phyloP scores from a whole-genome alignment of 2,888 invertebrate genomes.

The Salticus scenicus region DNA sequence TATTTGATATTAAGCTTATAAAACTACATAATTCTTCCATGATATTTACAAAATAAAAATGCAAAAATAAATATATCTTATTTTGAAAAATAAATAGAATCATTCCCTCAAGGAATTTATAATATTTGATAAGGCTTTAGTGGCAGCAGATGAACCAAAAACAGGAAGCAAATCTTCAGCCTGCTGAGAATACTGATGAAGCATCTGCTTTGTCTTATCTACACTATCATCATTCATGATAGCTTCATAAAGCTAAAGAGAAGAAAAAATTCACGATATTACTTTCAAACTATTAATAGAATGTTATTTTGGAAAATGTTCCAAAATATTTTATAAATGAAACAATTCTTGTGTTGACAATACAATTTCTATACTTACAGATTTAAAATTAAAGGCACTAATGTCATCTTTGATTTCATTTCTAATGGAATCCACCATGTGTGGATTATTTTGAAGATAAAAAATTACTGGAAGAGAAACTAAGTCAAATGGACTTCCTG shows the following conservation, averaged over 20 bases:
- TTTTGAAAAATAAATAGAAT: slow-evolving; percentile 33
- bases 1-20: not conserved
- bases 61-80: not conserved
- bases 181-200: slow-evolving; percentile 74
- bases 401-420: slow-evolving; percentile 66
- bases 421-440: slow-evolving; percentile 68
- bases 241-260: slow-evolving; percentile 64
- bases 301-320: too few species aligned
- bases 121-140: slow-evolving; percentile 89
- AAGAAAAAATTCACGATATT: not conserved
- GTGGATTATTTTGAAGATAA: slow-evolving; percentile 84
- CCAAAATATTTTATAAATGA: too few species aligned
- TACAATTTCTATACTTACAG: slow-evolving; percentile 40
- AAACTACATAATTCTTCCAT: slow-evolving; percentile 27
- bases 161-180: slow-evolving; percentile 85
- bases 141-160: slow-evolving; percentile 87
- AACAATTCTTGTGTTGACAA: not conserved
- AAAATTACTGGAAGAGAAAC: slow-evolving; percentile 89
- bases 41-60: too few species aligned
- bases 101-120: slow-evolving; percentile 71
- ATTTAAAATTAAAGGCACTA: slow-evolving; percentile 72
- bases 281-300: too few species aligned
- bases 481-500: slow-evolving; percentile 81
- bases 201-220: slow-evolving; percentile 73
- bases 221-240: slow-evolving; percentile 72